Base-by-base conservation (phyloP, 2,797 vertebrate genomes). In the Gypaetus barbatus region DNA sequence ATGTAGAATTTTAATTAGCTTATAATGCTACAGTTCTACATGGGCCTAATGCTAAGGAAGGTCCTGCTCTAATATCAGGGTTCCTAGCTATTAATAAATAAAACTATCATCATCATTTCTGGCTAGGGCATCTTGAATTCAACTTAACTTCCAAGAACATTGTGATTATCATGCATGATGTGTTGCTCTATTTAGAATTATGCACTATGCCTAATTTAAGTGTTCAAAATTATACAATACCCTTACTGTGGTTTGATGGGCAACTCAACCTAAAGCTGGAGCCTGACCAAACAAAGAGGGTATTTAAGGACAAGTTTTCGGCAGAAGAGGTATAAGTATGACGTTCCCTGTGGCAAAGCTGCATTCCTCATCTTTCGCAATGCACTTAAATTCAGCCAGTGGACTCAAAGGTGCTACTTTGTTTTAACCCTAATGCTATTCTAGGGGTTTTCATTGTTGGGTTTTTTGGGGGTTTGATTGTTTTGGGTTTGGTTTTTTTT, bases 161-260 rank as follows among this genome's bases (percentile, higher is more conserved):
- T 83, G 88, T 94, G 73, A 96, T 95, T 91, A 96, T 30, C 89
- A 81, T 89, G 79, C 69, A 56, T 66, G 83, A 89, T 85, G 90
- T 44, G 85, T 76, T 88, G 46, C 33, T 87, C 90, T 81, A 81
- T 91, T 94, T 96, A 95, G 94, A 96, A 87, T 78, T 89, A 92
- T 69, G 90, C 75, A 85, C 73, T 83, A 75, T 23, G 84, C 91
- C 90, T 93, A 97, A 97, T 95, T 97, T 93, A 91, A 91, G 93
- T 88, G 73, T 78, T 86, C 65, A 91, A 94, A 97, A 97, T 95
- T 96, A 97, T 33, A 97, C 95, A 97, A 97, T 94, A 96, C 65
- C 17, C 90, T 60, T 71, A 91, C 82, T 93, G 93, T 93, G 94
- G 94, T 93, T 93, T 85, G 81, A 92, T 81, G 76, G 89, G 65